These are phyloP conservation scores for Paramormyrops hopkinsi DNA, from an alignment of 2,797 vertebrate genomes.

Conservation along the genomic window DNA sequence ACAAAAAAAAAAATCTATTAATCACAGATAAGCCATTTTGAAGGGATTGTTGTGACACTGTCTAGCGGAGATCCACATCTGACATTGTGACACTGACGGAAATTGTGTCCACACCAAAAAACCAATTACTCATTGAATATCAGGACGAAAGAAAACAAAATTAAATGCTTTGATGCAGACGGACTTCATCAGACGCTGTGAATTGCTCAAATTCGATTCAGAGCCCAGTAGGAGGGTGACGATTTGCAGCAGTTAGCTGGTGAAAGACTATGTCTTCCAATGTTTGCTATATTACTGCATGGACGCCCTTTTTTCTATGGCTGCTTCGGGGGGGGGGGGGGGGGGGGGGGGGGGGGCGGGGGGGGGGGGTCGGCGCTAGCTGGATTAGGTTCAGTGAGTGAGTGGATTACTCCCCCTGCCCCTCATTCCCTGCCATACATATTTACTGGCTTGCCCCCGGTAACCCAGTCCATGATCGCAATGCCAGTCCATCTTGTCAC, in stretches of 20 bases:
- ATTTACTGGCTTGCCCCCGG: background rate
- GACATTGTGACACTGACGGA: background rate
- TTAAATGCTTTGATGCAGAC: background rate
- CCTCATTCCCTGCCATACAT: background rate
- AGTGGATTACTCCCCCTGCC: background rate
- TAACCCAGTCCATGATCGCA: background rate
- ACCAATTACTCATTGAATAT: slow-evolving; percentile 5
- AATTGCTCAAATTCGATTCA: background rate
- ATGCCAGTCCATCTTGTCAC: background rate
- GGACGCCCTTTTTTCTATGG: background rate
- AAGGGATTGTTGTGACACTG: background rate
- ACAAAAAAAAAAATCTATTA: slow-evolving; percentile 34
- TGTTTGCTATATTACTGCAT: background rate
- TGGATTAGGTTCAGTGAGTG: background rate
- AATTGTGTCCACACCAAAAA: background rate
- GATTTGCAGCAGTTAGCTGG: background rate
- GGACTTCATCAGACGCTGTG: background rate
- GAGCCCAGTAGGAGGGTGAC: background rate
- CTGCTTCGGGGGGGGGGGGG: background rate
- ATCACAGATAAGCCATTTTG: slow-evolving; percentile 20
- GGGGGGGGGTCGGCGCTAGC: background rate
- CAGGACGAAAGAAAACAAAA: background rate
- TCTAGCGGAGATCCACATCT: background rate
- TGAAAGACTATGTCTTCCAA: background rate
- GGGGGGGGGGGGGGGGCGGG: too few species aligned